Conservation (phyloP, 2,888 invertebrate genomes). For the Microdon myrmicae region DNA sequence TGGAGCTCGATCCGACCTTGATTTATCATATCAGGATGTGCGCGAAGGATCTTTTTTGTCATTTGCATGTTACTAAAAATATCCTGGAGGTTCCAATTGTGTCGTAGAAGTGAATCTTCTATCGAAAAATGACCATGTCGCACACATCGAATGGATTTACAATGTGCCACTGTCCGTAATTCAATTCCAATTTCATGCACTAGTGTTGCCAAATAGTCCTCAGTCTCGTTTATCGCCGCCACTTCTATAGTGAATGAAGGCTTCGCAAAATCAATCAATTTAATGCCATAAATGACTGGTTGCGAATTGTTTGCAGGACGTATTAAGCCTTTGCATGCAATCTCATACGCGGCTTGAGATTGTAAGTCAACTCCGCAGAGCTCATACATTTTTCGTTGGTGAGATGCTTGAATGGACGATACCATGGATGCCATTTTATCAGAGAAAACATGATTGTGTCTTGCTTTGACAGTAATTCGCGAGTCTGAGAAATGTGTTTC, state of each 20-base stretch:
- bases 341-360: constrained; percentile 89
- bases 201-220: constrained; percentile 79
- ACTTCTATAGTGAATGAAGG: constrained; percentile 91
- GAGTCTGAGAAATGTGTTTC: constrained; percentile 79
- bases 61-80: constrained; percentile 74
- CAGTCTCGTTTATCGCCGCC: constrained; percentile 86
- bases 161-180: constrained; percentile 82
- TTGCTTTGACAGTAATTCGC: constrained; percentile 75
- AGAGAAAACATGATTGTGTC: constrained; percentile 76
- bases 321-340: constrained; percentile 84
- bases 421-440: constrained; percentile 78
- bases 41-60: constrained; percentile 69
- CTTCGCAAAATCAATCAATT: constrained; percentile 81
- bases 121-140: constrained; percentile 84
- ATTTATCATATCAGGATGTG: constrained; percentile 59
- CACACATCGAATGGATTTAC: constrained; percentile 81
- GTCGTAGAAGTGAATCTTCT: constrained; percentile 79
- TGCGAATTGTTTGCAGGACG: constrained; percentile 77
- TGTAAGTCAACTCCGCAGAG: constrained; percentile 82
- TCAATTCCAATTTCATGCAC: constrained; percentile 85
- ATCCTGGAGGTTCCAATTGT: constrained; percentile 82
- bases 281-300: constrained; percentile 86
- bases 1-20: constrained; percentile 58
- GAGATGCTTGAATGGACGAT: constrained; percentile 83
- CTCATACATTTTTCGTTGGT: constrained; percentile 87